Evolutionary conservation across 1,140 invertebrate genomes (phyloP).

Genomic region (Chironomus tepperi): DNA sequence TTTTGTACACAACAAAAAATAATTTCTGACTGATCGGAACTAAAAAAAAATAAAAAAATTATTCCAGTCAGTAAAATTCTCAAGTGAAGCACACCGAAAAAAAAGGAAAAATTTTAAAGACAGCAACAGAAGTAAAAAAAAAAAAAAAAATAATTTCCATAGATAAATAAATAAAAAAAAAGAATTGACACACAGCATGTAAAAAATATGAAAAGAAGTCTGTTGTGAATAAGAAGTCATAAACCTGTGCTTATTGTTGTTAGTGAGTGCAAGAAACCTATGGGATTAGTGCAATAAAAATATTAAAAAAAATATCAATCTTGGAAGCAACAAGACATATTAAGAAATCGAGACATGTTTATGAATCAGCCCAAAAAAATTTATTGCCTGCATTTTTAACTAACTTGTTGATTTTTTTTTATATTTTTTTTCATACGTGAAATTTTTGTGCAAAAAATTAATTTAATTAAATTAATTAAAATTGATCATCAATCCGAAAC

Average conservation of each 20-base stretch:
- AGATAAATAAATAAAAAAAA: background rate
- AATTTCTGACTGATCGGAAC: no score
- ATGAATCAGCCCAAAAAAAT: conserved; percentile 22
- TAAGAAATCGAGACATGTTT: conserved; percentile 2
- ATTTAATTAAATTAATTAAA: background rate
- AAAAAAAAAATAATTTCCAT: no score
- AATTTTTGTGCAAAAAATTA: conserved; percentile 1
- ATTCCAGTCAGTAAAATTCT: no score
- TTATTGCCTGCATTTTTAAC: conserved; percentile 18
- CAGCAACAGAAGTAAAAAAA: background rate
- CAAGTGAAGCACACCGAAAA: background rate
- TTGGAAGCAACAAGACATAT: background rate
- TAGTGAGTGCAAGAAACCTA: background rate
- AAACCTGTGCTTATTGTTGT: background rate
- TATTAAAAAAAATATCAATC: background rate
- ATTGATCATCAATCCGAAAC: background rate
- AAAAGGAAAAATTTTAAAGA: background rate
- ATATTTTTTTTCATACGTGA: background rate
- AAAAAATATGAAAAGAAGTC: background rate
- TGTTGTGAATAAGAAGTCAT: background rate
- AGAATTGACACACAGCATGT: background rate
- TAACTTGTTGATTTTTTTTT: conserved; percentile 22
- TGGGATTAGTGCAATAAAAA: conserved; percentile 21
- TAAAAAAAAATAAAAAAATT: no score
- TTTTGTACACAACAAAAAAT: no score